Evolutionary conservation across 2,797 vertebrate genomes (phyloP).

Genomic region (Silurus aristotelis): DNA sequence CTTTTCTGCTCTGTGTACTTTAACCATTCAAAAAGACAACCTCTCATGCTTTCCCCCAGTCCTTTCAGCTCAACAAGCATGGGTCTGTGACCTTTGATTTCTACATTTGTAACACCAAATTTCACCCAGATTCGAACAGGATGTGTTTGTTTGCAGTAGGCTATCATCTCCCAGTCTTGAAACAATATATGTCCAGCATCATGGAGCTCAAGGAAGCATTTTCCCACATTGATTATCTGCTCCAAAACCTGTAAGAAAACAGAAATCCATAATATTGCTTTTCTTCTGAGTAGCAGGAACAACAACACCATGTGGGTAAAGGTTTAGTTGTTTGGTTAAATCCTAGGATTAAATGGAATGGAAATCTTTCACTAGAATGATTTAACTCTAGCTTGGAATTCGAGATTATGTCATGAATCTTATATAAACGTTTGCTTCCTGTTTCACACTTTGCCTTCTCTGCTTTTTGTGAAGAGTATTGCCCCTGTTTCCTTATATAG

Average conservation of each 20-base stretch:
- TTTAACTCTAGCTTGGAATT: background rate
- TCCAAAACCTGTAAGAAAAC: slow-evolving; percentile 48
- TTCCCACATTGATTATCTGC: slow-evolving; percentile 46
- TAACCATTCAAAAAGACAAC: slow-evolving; percentile 71
- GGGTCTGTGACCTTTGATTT: slow-evolving; percentile 61
- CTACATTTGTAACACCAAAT: slow-evolving; percentile 36
- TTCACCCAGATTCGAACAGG: slow-evolving; percentile 38
- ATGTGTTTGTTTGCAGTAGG: slow-evolving; percentile 41
- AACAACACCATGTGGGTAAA: background rate
- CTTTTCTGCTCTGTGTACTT: slow-evolving; percentile 67
- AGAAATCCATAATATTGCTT: background rate
- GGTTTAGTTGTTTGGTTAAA: background rate
- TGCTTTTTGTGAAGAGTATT: background rate
- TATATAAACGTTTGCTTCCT: background rate
- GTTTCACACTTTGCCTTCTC: background rate
- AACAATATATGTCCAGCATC: slow-evolving; percentile 51
- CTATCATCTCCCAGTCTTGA: slow-evolving; percentile 44
- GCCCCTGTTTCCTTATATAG: no score
- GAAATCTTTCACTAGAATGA: background rate
- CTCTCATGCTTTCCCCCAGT: slow-evolving; percentile 74
- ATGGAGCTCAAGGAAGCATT: slow-evolving; percentile 40
- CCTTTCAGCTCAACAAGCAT: slow-evolving; percentile 63
- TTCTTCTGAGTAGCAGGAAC: background rate
- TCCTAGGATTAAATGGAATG: background rate
- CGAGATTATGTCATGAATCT: background rate